phyloP scores from a whole-genome alignment of 2,888 invertebrate genomes.

The Lissonota sp. region DNA sequence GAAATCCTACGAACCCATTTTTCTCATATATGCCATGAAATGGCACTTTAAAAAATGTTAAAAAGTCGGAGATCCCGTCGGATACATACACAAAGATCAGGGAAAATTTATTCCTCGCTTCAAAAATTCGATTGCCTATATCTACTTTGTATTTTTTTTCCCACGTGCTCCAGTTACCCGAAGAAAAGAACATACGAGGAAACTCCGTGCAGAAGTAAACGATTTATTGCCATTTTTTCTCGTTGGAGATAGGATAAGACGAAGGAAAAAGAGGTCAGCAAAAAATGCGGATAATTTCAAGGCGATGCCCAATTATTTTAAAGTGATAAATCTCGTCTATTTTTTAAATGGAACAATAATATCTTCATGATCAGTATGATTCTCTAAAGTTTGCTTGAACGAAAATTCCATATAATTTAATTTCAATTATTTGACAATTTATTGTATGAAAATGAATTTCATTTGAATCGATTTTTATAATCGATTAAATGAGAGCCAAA shows the following conservation, averaged over 20 bases:
- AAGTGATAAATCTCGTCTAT: no score
- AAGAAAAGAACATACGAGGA: not conserved
- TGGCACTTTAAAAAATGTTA: not conserved
- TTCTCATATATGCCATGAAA: not conserved
- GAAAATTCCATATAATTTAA: no score
- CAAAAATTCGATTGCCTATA: not conserved
- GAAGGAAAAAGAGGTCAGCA: not conserved
- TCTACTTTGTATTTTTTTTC: not conserved
- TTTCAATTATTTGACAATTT: no score
- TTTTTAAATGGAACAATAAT: no score
- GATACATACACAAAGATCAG: not conserved
- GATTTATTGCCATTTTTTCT: not conserved
- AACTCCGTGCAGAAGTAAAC: not conserved
- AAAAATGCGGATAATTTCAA: not conserved
- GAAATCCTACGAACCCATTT: slow-evolving; percentile 14
- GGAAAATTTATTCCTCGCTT: not conserved
- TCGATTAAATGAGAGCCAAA: no score
- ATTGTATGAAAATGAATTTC: no score
- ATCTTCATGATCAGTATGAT: no score
- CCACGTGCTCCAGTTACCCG: not conserved
- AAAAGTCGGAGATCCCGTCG: not conserved
- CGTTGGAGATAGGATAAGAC: not conserved
- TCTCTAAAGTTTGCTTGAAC: no score
- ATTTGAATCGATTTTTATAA: no score
- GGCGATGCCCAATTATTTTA: not conserved